phyloP scores from a whole-genome alignment of 2,797 vertebrate species.

The Chloroceryle amazona region DNA sequence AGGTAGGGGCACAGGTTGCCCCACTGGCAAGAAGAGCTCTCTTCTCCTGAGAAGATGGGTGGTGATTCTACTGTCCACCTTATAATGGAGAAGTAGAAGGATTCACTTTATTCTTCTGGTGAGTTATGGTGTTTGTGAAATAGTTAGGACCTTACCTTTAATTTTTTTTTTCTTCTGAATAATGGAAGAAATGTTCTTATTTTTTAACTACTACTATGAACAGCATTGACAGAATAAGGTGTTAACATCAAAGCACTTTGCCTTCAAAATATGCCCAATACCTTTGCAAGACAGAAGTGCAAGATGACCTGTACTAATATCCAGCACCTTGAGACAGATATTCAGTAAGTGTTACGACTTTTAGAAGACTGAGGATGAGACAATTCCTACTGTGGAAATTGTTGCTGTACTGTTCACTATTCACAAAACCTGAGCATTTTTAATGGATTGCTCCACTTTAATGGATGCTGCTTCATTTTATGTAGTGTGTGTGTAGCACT shows the following conservation, averaged over 20 bases:
- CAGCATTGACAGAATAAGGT: not conserved
- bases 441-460: not conserved
- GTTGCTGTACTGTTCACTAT: not conserved
- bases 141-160: not conserved
- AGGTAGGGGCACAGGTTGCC: not conserved
- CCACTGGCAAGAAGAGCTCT: not conserved
- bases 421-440: not conserved
- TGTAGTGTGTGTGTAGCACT: accelerated
- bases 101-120: not conserved
- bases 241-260: not conserved
- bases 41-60: not conserved
- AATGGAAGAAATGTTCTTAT: not conserved
- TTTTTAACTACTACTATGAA: not conserved
- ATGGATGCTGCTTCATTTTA: not conserved
- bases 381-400: not conserved
- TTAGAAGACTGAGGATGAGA: not conserved
- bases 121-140: not conserved
- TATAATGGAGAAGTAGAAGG: not conserved
- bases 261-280: not conserved
- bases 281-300: not conserved
- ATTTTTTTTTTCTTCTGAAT: not conserved
- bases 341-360: not conserved
- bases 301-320: not conserved
- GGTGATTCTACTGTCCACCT: not conserved
- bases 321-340: not conserved